Evolutionary conservation across 2,113 vertebrate species (phyloP), one percentile per base, ranked within the genome.

Genomic region (Aplodontia rufa): DNA sequence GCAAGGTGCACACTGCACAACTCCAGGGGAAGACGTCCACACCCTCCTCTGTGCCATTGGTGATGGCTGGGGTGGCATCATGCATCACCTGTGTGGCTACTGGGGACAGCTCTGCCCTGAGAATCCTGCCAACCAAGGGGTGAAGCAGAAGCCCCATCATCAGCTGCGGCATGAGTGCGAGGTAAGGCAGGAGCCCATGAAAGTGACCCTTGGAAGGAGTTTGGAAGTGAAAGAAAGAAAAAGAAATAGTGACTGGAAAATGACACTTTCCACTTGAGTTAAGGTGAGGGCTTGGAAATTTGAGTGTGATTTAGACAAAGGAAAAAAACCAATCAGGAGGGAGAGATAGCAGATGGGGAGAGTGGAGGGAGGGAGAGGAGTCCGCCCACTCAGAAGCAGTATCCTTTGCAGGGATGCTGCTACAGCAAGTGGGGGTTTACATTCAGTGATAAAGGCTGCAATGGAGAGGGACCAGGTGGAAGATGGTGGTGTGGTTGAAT

Each of bases 261-360:
- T 42, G 62, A 84, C 9, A 51, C 64, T 78, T 92, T 80, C 45
- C 40, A 71, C 24, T 28, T 42, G 83, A 66, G 53, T 83, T 71
- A n/a, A 2, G 66, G 19, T 24, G 22, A 8, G 37, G 64, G 45
- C 69, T 92, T 87, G 64, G 81, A 82, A 74, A 92, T 83, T 11
- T 71, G 58, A 92, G 60, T 13, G 14, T n/a, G n/a, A 58, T 76
- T 81, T 88, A 90, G 55, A 20, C 35, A 80, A 86, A 92, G 51
- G 11, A 1, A 12, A 62, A 62, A 47, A 45, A 55, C 11, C 85
- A 35, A 32, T 35, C 91, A 66, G 19, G 22, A n/a, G 40, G 22
- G n/a, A 53, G n/a, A 20, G 76, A 72, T 1, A 7, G 40, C 6
- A 64, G 35, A 24, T 6, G 58, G 37, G 26, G 26, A 0, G 19